A percentile compares a stretch with the other conserved stretches of the same genome.
These are phyloP conservation scores for Palythoa grandis DNA, from an alignment of 92 coral and sea anemone genomes.

Conservation along the genomic window DNA sequence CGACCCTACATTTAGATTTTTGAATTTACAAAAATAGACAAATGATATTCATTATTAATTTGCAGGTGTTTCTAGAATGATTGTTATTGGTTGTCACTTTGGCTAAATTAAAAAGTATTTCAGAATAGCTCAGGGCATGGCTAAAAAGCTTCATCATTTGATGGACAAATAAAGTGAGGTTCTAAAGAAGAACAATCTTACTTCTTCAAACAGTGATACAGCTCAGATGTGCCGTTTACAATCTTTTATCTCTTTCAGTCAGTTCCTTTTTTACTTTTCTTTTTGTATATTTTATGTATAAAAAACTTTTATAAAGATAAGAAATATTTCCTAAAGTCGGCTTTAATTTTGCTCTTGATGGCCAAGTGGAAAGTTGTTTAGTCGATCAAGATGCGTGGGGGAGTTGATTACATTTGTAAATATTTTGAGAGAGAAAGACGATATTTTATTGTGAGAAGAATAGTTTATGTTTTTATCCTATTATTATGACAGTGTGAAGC, in stretches of 20 bases:
- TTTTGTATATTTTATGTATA: conserved; percentile 1
- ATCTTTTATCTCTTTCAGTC: background rate
- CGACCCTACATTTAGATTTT: too few relatives aligned
- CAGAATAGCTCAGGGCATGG: background rate
- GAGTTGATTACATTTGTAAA: background rate
- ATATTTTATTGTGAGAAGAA: conserved; percentile 9
- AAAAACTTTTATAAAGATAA: background rate
- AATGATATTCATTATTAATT: conserved; percentile 11
- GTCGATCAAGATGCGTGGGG: background rate
- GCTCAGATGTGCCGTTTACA: background rate
- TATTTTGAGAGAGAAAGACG: conserved; percentile 27
- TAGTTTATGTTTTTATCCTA: conserved; percentile 29
- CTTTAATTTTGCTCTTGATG: background rate
- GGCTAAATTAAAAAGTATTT: background rate
- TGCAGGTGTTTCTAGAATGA: background rate
- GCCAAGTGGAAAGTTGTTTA: background rate
- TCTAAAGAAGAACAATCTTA: background rate
- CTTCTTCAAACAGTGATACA: background rate
- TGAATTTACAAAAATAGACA: conserved; percentile 2
- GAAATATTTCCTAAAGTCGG: background rate
- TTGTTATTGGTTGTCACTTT: conserved; percentile 22
- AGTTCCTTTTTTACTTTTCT: background rate
- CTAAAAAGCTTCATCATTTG: background rate
- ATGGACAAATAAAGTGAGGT: background rate
- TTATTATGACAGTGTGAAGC: conserved; percentile 48